Evolutionary conservation across 2,888 invertebrate genomes (phyloP), one percentile per base, ranked within the genome.

Genomic region (Drosophila mulleri): DNA sequence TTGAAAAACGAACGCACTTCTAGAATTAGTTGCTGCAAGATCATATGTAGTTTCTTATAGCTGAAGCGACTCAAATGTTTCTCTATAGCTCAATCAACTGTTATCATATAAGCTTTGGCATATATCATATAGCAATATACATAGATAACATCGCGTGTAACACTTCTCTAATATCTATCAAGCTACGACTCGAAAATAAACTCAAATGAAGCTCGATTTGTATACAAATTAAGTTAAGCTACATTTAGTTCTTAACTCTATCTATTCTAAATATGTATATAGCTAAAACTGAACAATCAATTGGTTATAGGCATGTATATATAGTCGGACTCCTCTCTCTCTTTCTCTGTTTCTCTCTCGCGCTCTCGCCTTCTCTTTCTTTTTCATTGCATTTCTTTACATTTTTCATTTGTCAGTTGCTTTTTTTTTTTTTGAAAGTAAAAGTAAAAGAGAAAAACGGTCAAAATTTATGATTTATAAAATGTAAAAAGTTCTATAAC

Each of bases 401-500:
- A 52, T 42, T 72, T 29, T 47, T 16, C 45, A 9, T 1, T n/a
- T 23, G 20, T 26, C 45, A 45, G 23, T 44, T 47, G 39, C 9
- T 35, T 42, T 18, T 18, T 16, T 29, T 8, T 26, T 48, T n/a
- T 48, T n/a, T n/a, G 3, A 44, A 47, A 47, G 60, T 60, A 64
- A 47, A 61, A 58, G 16, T 37, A 56, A 61, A 58, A 41, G 50
- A 41, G 54, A 26, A 67, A 37, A 73, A 60, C 45, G 44, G 37
- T 44, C 57, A 52, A 76, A 54, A 50, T 37, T 60, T 68, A 48
- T 52, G 29, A 45, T 64, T 78, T 32, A 74, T 75, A 78, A 78
- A 63, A 60, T 77, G 50, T 75, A 75, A 75, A 76, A 77, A 75
- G 64, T 75, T 70, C 66, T 80, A 80, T 66, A 80, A 80, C 81